A percentile compares a stretch with the other conserved stretches of the same genome.
phyloP scores from a whole-genome alignment of 2,113 vertebrate genomes.

The Desmodus rotundus region DNA sequence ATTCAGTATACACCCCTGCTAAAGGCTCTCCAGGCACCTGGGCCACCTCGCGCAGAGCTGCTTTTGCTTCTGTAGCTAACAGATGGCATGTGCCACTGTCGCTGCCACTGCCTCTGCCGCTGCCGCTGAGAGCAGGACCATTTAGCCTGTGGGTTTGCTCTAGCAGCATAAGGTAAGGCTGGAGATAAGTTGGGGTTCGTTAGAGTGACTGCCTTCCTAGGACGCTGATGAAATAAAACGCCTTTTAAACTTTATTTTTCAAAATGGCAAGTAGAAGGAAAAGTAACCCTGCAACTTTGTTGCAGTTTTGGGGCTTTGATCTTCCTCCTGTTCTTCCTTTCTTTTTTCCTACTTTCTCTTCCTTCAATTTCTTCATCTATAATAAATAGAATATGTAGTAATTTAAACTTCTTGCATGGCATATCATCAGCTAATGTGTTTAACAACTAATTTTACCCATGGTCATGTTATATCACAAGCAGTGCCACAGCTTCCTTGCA shows the following conservation, averaged over 20 bases:
- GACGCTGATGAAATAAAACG: background rate
- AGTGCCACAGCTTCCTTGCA: background rate
- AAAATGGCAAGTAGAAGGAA: background rate
- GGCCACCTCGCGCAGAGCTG: slow-evolving; percentile 64
- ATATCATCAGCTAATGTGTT: background rate
- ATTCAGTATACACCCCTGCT: slow-evolving; percentile 72
- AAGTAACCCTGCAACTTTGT: slow-evolving; percentile 17
- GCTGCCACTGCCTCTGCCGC: slow-evolving; percentile 50
- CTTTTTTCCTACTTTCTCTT: too few relatives aligned
- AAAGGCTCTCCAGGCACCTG: slow-evolving; percentile 63
- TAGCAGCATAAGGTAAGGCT: slow-evolving; percentile 70
- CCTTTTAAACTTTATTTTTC: slow-evolving; percentile 36
- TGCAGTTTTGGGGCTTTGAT: background rate
- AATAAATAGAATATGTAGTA: background rate
- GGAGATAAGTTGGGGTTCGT: background rate
- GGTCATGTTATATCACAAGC: background rate
- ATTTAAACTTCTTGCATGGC: slow-evolving; percentile 31
- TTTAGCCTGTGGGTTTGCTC: slow-evolving; percentile 46
- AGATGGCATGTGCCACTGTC: slow-evolving; percentile 70
- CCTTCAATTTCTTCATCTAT: background rate
- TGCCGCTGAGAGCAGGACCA: slow-evolving; percentile 65
- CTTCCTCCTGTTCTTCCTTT: background rate
- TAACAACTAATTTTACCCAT: background rate
- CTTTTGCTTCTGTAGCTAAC: slow-evolving; percentile 67
- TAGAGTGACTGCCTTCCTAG: background rate